Evolutionary conservation across 2,888 invertebrate genomes (phyloP), one percentile per base, ranked within the genome.

Genomic region (Polydrusus pterygomalis): DNA sequence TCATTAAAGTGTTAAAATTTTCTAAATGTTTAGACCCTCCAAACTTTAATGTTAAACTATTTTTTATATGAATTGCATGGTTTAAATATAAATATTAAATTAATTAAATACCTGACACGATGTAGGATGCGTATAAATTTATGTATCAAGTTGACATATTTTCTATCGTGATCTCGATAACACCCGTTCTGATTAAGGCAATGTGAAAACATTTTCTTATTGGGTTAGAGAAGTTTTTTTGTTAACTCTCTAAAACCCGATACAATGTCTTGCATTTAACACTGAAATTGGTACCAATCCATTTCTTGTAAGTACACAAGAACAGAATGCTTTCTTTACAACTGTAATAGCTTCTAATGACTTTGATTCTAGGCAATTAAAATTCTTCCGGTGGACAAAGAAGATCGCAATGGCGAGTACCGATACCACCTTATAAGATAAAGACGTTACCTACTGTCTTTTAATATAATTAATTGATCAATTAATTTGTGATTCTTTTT

Each of bases 161-260:
- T 74, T 74, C 64, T 70, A 54, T 49, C 38, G 30, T 64, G 74
- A 54, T 38, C 69, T 70, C 56, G 70, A 74, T 70, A 70, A 20
- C 56, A 38, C 56, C 38, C 18, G 47, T 20, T 64, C 64, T 38
- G 45, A 25, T 56, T 74, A 70, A 74, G 74, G 74, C 64, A 56
- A 74, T 63, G 74, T 74, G 74, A 74, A 74, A 74, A 64, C 70
- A 64, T 70, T 70, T 70, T 74, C 64, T 45, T 70, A 64, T 70
- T 45, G 64, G 64, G 74, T 70, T 70, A 40, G 62, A 30, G 62
- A 51, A 49, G 45, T 74, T 75, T 67, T 65, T 68, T 65, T 68
- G 40, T 71, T 38, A 20, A 54, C 75, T 75, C 75, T 75, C 75
- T 71, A 75, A 70, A 70, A 64, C 47, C 63, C n/a, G 34, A 58